Evolutionary conservation across 2,113 vertebrate genomes (phyloP), one percentile per base, ranked within the genome.

Genomic region (Epinephelus cyanopodus): DNA sequence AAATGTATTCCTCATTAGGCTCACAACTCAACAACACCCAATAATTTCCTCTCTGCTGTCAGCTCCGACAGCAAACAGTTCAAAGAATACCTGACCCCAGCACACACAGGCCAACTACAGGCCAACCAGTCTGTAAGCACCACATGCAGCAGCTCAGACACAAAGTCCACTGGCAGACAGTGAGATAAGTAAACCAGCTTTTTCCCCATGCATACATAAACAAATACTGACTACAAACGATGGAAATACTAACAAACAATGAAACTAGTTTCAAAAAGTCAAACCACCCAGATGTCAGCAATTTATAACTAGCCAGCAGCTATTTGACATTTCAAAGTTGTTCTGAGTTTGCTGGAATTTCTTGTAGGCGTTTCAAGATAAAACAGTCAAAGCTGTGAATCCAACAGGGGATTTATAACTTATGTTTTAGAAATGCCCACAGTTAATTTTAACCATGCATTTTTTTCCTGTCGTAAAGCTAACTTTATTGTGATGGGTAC

Each of bases 261-360:
- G 7, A 10, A 47, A 37, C 37, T 37, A 39, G 33, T 64, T 57
- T 50, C 13, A 21, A 65, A 81, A 83, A 74, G 67, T 74, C 37
- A 64, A 23, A 69, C 23, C 17, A 56, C 6, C 4, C 33, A 47
- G 13, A 71, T 77, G 53, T 70, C 27, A 66, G 64, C 0, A 65
- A 42, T 60, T 66, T 33, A 78, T 47, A 61, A 27, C 42, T 81
- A 3, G 0, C 29, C 65, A 58, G 33, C 10, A 64, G 67, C 23
- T 76, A 45, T 74, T 53, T 76, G 50, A 58, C 67, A 74, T 86
- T 74, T 60, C 23, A 74, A 45, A 60, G 10, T 48, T 23, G 25
- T 0, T 52, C 10, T 19, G 52, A 71, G 15, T 45, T 27, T 42
- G n/a, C 56, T 52, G 10, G n/a, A 74, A 39, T 67, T 61, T 47